phyloP scores from a whole-genome alignment of 2,797 vertebrate species.

The Cossypha dichroa region DNA sequence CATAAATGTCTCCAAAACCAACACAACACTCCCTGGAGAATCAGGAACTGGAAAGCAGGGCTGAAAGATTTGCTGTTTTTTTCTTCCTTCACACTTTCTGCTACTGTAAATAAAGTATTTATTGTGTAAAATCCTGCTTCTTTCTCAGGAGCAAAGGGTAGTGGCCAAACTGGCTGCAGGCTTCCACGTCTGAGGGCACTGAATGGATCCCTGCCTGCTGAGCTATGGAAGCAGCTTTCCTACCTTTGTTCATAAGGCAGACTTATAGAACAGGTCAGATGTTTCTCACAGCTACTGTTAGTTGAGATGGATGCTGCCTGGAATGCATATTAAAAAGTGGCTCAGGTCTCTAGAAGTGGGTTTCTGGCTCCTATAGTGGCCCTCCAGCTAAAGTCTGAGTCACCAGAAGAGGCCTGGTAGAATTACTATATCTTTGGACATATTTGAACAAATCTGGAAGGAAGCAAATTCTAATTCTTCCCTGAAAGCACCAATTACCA shows the following conservation, averaged over 20 bases:
- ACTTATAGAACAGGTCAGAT: neutral
- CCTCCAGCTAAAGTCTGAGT: neutral
- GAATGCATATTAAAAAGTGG: neutral
- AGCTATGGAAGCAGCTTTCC: neutral
- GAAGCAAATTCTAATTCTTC: neutral
- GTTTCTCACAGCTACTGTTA: neutral
- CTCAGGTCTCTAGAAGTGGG: neutral
- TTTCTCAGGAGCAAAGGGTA: neutral
- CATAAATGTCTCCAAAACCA: conserved; percentile 18
- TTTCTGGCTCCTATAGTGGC: neutral
- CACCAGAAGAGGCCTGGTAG: neutral
- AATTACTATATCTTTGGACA: neutral
- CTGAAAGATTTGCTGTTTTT: neutral
- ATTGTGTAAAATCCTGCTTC: neutral
- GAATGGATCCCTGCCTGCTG: neutral
- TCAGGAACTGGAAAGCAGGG: neutral
- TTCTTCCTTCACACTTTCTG: neutral
- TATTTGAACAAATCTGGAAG: neutral
- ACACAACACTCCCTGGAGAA: conserved; percentile 14
- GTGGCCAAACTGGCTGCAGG: neutral
- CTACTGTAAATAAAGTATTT: neutral
- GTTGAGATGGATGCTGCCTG: neutral
- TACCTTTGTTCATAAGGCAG: neutral
- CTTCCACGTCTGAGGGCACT: accelerated
- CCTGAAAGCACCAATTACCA: neutral